phyloP scores from a whole-genome alignment of 2,797 vertebrate genomes.

The Enteromius thamalakanensis region DNA sequence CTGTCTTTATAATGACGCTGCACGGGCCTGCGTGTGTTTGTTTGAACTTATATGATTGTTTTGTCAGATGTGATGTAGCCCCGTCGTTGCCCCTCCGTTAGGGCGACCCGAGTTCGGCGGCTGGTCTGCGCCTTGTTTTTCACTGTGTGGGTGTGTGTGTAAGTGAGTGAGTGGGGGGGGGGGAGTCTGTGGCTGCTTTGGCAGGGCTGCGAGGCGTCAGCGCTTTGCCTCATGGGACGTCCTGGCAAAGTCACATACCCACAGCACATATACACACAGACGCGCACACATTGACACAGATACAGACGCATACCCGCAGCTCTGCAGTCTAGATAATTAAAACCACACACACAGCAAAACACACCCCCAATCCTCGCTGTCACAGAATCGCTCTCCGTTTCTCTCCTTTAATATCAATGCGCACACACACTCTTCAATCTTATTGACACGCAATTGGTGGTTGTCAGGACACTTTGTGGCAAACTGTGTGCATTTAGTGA shows the following conservation, averaged over 20 bases:
- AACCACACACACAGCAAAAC: slow-evolving; percentile 69
- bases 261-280: slow-evolving; percentile 61
- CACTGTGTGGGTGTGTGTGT: slow-evolving; percentile 41
- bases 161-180: slow-evolving; percentile 37
- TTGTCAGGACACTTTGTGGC: neutral
- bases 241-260: slow-evolving; percentile 76
- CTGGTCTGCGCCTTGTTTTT: slow-evolving; percentile 70
- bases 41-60: slow-evolving; percentile 65
- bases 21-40: slow-evolving; percentile 24
- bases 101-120: slow-evolving; percentile 76
- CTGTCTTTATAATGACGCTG: slow-evolving; percentile 25
- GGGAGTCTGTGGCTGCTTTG: slow-evolving; percentile 78
- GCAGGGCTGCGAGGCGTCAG: slow-evolving; percentile 85
- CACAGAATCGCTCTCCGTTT: slow-evolving; percentile 6
- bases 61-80: slow-evolving; percentile 82
- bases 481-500: neutral
- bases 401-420: neutral
- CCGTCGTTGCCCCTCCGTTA: slow-evolving; percentile 73
- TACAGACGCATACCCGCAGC: slow-evolving; percentile 72
- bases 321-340: slow-evolving; percentile 78
- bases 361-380: slow-evolving; percentile 45
- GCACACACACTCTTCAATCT: slow-evolving; percentile 18
- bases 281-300: slow-evolving; percentile 57
- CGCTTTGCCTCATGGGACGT: slow-evolving; percentile 78
- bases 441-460: neutral